phyloP scores from a whole-genome alignment of 2,797 vertebrate species.

The Bradypus variegatus region DNA sequence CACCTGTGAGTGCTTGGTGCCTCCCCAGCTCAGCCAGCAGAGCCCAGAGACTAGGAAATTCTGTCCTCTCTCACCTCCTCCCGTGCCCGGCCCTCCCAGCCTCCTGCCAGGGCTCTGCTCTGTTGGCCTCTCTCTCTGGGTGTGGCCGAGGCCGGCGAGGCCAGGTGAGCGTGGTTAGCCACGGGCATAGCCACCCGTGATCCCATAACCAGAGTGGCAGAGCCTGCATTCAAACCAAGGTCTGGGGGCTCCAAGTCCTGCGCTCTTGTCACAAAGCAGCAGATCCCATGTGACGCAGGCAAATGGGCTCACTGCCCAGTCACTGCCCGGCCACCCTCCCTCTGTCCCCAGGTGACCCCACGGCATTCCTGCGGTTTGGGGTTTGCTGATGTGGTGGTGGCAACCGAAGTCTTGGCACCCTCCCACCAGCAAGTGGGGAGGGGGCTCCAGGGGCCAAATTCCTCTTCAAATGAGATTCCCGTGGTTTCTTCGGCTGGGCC shows the following conservation, averaged over 20 bases:
- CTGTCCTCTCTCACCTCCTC: not conserved
- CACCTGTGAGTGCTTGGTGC: not conserved
- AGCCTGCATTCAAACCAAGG: not conserved
- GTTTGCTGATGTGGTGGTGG: conserved; percentile 9
- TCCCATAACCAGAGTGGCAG: not conserved
- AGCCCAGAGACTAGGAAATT: not conserved
- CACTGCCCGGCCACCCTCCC: not conserved
- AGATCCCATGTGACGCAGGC: not conserved
- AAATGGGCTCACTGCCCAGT: not conserved
- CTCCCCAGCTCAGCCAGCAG: not conserved
- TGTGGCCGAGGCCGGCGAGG: not conserved
- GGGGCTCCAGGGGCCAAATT: conserved; percentile 51
- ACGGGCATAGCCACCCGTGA: not conserved
- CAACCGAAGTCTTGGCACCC: conserved; percentile 30
- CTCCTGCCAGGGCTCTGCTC: not conserved
- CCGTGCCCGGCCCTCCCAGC: not conserved
- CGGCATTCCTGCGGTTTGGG: conserved; percentile 48
- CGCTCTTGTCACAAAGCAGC: not conserved
- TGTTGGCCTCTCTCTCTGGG: not conserved
- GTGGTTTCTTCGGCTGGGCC: conserved; percentile 40
- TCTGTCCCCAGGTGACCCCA: conserved; percentile 53
- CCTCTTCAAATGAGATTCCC: conserved; percentile 56
- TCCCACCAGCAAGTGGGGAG: conserved; percentile 31
- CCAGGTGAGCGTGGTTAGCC: not conserved
- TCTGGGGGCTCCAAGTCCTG: not conserved